Evolutionary conservation across 2,888 invertebrate genomes (phyloP).

Genomic region (Germaria angustata): DNA sequence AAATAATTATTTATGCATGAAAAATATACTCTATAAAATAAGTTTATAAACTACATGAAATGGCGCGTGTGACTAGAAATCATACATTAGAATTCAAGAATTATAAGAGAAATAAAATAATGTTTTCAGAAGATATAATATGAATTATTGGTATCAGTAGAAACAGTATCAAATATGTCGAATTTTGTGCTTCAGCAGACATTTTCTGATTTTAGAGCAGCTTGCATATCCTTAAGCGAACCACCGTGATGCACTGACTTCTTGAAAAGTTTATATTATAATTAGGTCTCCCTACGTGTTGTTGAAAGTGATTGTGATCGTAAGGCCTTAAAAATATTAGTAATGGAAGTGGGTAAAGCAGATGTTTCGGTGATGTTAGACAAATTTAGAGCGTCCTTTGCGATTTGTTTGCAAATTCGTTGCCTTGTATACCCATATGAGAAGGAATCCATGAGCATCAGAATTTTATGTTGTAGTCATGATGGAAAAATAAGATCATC

Average conservation of each 20-base stretch:
- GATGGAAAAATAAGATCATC: background rate
- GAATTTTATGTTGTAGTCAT: background rate
- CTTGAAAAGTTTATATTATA: background rate
- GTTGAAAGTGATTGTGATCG: too few species aligned
- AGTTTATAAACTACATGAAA: too few species aligned
- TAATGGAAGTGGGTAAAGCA: background rate
- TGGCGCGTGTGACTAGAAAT: too few species aligned
- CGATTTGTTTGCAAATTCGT: background rate
- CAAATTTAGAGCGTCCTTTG: background rate
- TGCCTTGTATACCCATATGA: conserved; percentile 4
- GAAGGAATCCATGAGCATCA: conserved; percentile 15
- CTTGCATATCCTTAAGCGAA: background rate
- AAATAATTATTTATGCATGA: too few species aligned
- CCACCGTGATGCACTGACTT: background rate
- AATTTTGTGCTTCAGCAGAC: too few species aligned
- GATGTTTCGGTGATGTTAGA: background rate
- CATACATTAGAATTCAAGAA: too few species aligned
- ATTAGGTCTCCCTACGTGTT: background rate
- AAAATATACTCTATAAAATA: too few species aligned
- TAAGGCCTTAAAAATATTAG: background rate
- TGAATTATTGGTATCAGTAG: too few species aligned
- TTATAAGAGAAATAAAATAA: too few species aligned
- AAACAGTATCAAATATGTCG: too few species aligned
- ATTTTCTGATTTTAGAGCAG: background rate
- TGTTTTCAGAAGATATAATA: too few species aligned